Percentiles rank a stretch among this genome's conserved stretches.
These are phyloP conservation scores for Koerneria pararmatus DNA, from an alignment of 2,888 invertebrate genomes.

Conservation along the genomic window DNA sequence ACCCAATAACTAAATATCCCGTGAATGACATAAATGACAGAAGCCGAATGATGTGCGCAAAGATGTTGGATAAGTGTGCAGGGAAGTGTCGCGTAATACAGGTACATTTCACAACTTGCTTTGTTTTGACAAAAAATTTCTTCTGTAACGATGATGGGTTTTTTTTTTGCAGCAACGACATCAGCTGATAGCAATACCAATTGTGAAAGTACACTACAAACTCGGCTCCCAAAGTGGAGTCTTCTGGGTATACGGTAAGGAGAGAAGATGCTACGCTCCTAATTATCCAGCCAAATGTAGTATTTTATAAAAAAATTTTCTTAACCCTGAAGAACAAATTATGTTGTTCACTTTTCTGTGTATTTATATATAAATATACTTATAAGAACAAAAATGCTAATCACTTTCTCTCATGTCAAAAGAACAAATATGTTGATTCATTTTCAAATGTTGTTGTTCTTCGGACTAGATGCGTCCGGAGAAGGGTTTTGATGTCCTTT, in stretches of 20 bases:
- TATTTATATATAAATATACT: no score
- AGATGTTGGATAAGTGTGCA: constrained; percentile 53
- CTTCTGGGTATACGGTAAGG: constrained; percentile 59
- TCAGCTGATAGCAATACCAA: constrained; percentile 48
- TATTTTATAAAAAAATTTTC: constrained; percentile 39
- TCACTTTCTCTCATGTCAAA: no score
- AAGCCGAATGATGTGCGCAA: constrained; percentile 50
- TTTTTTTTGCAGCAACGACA: constrained; percentile 55
- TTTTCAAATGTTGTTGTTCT: no score
- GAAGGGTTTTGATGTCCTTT: no score
- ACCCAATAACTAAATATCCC: constrained; percentile 51
- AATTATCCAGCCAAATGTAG: constrained; percentile 57
- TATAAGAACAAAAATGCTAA: no score
- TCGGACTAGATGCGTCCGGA: no score
- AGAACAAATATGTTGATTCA: no score
- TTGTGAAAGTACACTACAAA: constrained; percentile 51
- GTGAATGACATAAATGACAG: constrained; percentile 55
- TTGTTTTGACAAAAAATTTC: background rate
- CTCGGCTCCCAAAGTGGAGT: constrained; percentile 46
- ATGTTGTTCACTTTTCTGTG: no score
- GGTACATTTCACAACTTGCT: constrained; percentile 29
- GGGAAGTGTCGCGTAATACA: constrained; percentile 52
- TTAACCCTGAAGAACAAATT: no score
- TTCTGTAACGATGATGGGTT: background rate
- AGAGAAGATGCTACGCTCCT: constrained; percentile 55